phyloP scores from a whole-genome alignment of 2,113 vertebrate species.

The Heptranchias perlo region DNA sequence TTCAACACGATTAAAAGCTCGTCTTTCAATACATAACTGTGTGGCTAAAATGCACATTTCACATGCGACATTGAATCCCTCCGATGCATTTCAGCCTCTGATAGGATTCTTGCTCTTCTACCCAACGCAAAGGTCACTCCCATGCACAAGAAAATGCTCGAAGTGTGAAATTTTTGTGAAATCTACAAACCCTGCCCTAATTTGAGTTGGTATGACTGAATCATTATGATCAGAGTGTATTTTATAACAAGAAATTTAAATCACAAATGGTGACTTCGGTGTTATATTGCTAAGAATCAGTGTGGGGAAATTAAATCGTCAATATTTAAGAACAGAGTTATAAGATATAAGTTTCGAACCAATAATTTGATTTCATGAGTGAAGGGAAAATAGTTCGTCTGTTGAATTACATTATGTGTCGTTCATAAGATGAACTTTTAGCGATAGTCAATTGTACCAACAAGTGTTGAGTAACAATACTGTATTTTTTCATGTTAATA shows the following conservation, averaged over 20 bases:
- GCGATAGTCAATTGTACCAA: neutral
- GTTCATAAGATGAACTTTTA: neutral
- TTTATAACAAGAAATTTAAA: neutral
- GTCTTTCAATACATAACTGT: neutral
- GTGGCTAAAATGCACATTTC: neutral
- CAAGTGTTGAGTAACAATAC: neutral
- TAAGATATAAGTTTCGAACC: neutral
- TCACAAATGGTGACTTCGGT: neutral
- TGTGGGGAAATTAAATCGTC: neutral
- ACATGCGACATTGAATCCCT: neutral
- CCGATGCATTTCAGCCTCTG: neutral
- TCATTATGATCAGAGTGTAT: neutral
- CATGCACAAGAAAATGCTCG: neutral
- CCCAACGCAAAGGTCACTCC: neutral
- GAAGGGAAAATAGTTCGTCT: neutral
- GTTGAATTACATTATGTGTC: neutral
- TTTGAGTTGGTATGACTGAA: neutral
- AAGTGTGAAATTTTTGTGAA: neutral
- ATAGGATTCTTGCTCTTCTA: neutral
- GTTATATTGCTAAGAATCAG: neutral
- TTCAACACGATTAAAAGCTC: constrained; percentile 6
- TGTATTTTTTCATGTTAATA: neutral
- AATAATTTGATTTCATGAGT: neutral
- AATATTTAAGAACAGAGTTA: no score
- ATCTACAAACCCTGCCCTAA: neutral